Evolutionary conservation across 2,888 invertebrate species (phyloP).

Genomic region (Drosophila anomelani): DNA sequence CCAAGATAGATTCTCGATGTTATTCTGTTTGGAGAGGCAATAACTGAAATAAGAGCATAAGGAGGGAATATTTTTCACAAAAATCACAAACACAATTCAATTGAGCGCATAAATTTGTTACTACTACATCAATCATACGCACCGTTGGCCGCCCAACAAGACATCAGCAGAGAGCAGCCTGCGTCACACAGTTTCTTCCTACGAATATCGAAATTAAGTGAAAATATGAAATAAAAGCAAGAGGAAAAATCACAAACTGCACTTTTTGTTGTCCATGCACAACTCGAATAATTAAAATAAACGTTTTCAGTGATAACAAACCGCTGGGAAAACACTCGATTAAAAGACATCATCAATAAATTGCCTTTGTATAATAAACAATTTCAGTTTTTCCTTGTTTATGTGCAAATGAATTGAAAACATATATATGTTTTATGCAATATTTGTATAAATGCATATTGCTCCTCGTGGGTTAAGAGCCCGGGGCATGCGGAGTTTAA

Average conservation of each 20-base stretch:
- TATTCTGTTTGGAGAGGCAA: slow-evolving; percentile 29
- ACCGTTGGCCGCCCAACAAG: slow-evolving; percentile 26
- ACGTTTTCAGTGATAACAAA: slow-evolving; percentile 60
- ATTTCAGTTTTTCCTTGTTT: slow-evolving; percentile 37
- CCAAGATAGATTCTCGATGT: slow-evolving; percentile 16
- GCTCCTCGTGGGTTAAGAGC: slow-evolving; percentile 34
- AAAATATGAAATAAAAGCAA: slow-evolving; percentile 19
- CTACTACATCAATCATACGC: slow-evolving; percentile 52
- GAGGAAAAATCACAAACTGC: slow-evolving; percentile 16
- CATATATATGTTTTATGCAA: slow-evolving; percentile 31
- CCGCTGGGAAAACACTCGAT: slow-evolving; percentile 42
- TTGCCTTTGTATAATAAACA: slow-evolving; percentile 56
- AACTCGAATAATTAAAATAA: slow-evolving; percentile 70
- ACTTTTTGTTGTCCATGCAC: slow-evolving; percentile 21
- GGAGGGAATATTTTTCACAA: slow-evolving; percentile 31
- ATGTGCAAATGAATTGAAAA: slow-evolving; percentile 68
- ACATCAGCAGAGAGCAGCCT: not conserved
- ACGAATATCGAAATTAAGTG: slow-evolving; percentile 6
- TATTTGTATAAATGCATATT: slow-evolving; percentile 21
- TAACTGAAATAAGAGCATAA: slow-evolving; percentile 19
- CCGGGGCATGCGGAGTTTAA: slow-evolving; percentile 42
- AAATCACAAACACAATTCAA: slow-evolving; percentile 38
- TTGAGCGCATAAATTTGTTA: slow-evolving; percentile 37
- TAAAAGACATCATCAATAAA: slow-evolving; percentile 63
- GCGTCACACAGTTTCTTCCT: not conserved